A percentile compares a stretch with the other conserved stretches of the same genome.
Evolutionary conservation across 1,140 invertebrate species (phyloP).

Genomic region (Chironomus striatipennis): DNA sequence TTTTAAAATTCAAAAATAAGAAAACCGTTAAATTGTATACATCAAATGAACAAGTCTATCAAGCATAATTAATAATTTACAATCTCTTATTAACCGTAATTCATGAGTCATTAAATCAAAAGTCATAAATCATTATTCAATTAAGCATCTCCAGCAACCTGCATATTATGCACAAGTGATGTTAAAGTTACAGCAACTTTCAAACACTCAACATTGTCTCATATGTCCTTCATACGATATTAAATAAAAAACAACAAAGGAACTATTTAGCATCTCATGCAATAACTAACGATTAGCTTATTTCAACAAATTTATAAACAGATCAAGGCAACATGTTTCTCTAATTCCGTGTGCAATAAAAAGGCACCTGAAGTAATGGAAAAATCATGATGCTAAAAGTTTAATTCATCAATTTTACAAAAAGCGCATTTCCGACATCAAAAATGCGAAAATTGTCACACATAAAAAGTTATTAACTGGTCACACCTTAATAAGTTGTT

Average conservation of each 20-base stretch:
- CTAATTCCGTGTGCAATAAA: not conserved
- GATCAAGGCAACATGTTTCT: not conserved
- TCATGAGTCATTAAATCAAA: too few species aligned
- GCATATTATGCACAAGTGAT: too few species aligned
- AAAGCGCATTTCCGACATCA: not conserved
- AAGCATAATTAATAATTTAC: not conserved
- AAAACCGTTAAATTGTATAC: not conserved
- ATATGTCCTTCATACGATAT: too few species aligned
- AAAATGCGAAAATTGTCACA: not conserved
- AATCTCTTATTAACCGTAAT: not conserved
- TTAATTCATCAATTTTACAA: not conserved
- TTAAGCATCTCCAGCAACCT: too few species aligned
- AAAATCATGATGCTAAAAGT: too few species aligned
- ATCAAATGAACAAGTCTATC: too few species aligned
- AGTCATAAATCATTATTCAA: too few species aligned
- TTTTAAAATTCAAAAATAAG: not conserved
- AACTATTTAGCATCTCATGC: constrained; percentile 12
- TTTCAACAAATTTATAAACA: not conserved
- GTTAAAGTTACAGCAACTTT: too few species aligned
- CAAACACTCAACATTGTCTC: too few species aligned
- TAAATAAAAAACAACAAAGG: not conserved
- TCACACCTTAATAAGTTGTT: too few species aligned
- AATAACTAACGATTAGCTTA: not conserved
- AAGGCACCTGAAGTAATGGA: too few species aligned
- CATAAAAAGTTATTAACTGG: too few species aligned